A percentile compares a stretch with the other conserved stretches of the same genome.
Conservation (phyloP, 2,888 invertebrate genomes). For the Cryptosula pallasiana region DNA sequence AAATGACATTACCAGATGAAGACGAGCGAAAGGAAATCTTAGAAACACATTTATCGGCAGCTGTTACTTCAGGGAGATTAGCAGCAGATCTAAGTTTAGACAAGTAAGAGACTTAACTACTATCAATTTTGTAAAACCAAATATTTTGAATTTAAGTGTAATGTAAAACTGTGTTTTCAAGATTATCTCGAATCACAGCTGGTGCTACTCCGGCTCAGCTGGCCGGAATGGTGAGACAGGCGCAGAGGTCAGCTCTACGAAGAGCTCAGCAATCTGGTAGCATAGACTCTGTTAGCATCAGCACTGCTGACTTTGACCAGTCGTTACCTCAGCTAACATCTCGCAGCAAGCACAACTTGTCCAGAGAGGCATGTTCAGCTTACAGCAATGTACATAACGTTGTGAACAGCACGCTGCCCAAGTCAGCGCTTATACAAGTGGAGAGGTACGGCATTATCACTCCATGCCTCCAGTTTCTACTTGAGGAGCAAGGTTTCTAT, state of each 20-base stretch:
- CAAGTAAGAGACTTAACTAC: background rate
- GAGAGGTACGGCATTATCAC: background rate
- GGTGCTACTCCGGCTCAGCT: constrained; percentile 28
- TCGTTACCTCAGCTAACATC: background rate
- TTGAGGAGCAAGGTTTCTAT: background rate
- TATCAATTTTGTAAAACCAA: too few relatives aligned
- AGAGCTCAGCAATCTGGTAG: background rate
- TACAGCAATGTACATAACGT: background rate
- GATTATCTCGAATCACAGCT: too few relatives aligned
- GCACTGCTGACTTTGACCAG: background rate
- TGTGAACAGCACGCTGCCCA: background rate
- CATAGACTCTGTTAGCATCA: background rate
- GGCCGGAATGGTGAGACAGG: constrained; percentile 26
- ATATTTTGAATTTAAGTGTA: too few relatives aligned
- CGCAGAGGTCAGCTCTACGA: constrained; percentile 25
- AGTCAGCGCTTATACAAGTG: background rate
- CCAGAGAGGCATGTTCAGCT: background rate
- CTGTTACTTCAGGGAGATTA: constrained; percentile 18
- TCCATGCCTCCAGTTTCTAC: background rate
- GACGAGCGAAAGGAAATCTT: constrained; percentile 27
- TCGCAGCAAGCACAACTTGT: background rate
- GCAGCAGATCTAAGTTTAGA: constrained; percentile 24
- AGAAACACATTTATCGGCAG: constrained; percentile 24
- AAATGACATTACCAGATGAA: constrained; percentile 27
- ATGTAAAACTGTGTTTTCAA: too few relatives aligned